Evolutionary conservation across 2,113 vertebrate species (phyloP).

Genomic region (Callopanchax toddi): DNA sequence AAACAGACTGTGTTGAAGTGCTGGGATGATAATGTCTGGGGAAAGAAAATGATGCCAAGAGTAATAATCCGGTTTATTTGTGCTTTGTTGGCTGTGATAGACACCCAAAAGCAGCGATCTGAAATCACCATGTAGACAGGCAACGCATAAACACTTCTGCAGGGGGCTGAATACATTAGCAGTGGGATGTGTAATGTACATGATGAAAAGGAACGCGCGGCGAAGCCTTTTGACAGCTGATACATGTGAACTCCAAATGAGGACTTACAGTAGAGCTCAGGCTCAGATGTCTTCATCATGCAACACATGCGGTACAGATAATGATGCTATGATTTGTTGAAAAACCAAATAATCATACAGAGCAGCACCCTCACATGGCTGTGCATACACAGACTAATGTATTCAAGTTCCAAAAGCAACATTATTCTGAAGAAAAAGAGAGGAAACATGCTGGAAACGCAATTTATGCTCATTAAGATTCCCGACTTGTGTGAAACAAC

Average conservation of each 20-base stretch:
- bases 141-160: conserved; percentile 39
- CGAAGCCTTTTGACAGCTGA: conserved; percentile 28
- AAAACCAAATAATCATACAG: too few relatives aligned
- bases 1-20: conserved; percentile 8
- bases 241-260: conserved; percentile 15
- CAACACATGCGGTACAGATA: conserved; percentile 23
- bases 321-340: background rate
- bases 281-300: conserved; percentile 9
- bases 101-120: conserved; percentile 24
- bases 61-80: conserved; percentile 67
- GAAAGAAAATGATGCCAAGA: conserved; percentile 52
- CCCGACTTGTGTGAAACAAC: too few relatives aligned
- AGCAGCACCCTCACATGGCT: too few relatives aligned
- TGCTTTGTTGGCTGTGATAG: conserved; percentile 52
- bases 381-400: too few relatives aligned
- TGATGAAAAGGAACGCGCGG: conserved; percentile 24
- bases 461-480: too few relatives aligned
- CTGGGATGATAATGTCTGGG: conserved; percentile 46
- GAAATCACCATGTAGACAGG: conserved; percentile 44
- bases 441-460: too few relatives aligned
- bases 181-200: conserved; percentile 8
- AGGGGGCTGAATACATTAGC: conserved; percentile 40
- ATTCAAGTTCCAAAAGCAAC: too few relatives aligned
- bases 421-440: too few relatives aligned
- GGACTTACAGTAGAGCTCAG: conserved; percentile 5